Base-by-base conservation (phyloP, 2,797 vertebrate genomes). In the Pseudocheirus occidentalis region DNA sequence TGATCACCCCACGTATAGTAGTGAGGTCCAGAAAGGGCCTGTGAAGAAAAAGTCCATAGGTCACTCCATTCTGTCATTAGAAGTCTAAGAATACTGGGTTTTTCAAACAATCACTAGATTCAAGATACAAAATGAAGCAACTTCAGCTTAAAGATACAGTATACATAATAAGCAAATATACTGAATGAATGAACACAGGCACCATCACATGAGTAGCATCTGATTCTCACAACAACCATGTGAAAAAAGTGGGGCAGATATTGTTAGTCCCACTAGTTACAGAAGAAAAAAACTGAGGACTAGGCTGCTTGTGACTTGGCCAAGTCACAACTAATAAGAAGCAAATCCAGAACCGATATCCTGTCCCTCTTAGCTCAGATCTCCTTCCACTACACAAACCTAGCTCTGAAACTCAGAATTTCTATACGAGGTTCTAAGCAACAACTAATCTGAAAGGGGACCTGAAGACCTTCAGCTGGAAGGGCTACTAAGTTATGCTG, bases 1-100 rank as follows among this genome's bases (percentile, higher is more conserved):
- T 99, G 99, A 97, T 99, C 99, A 0, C 99, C 99, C 99, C 99
- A 99, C 0, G 99, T 99, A 96, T 99, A 99, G 97, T 99, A 99
- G 97, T 99, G 99, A 94, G 99, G 99, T 55, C 99, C 99, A 1
- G 99, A 99, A 93, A 99, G 99, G 0, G 99, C 99, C 99, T 99
- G 97, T 9, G 31, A 96, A 97, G 73, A 97, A 97, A 98, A 92
- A 57, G 92, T 3, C 91, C 81, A n/a, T 0, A 21, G 13, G 14
- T 96, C 29, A 95, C 0, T 55, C 5, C 52, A 55, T 89, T 31
- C 53, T 27, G 16, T 87, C 24, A 87, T 24, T 24, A 87, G 9
- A 87, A 87, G 21, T 24, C 73, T 87, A 87, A 87, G 40, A 87
- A 87, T 46, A 87, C 10, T 46, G 73, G 21, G 40, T 27, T 87